Evolutionary conservation across 2,113 vertebrate genomes (phyloP).

Genomic region (Puma concolor): DNA sequence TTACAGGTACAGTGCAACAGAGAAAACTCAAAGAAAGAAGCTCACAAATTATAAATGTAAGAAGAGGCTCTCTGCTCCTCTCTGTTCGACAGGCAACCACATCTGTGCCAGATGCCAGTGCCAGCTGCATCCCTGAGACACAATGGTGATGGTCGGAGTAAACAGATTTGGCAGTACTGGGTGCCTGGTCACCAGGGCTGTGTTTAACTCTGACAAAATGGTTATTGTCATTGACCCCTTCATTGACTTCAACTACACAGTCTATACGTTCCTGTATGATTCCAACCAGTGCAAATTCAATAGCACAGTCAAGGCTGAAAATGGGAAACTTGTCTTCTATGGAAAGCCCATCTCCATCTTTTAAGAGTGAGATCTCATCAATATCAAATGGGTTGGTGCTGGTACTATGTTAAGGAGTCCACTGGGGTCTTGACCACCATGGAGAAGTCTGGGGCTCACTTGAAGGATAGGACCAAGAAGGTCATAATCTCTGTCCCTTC

Average conservation of each 20-base stretch:
- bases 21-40: background rate
- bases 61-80: background rate
- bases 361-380: background rate
- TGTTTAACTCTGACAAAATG: background rate
- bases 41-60: background rate
- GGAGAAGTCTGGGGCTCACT: background rate
- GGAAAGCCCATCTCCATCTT: background rate
- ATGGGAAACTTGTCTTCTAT: background rate
- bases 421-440: background rate
- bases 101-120: background rate
- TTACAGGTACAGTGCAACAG: background rate
- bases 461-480: background rate
- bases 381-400: background rate
- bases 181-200: background rate
- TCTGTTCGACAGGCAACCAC: background rate
- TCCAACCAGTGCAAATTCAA: background rate
- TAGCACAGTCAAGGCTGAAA: background rate
- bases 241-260: background rate
- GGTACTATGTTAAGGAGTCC: background rate
- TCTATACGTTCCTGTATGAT: background rate
- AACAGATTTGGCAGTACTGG: background rate
- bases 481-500: background rate
- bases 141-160: background rate
- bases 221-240: background rate
- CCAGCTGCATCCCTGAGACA: background rate